Percentiles rank a stretch among this genome's conserved stretches.
phyloP scores from a whole-genome alignment of 2,797 vertebrate species.

The Percopsis omiscomaycus region DNA sequence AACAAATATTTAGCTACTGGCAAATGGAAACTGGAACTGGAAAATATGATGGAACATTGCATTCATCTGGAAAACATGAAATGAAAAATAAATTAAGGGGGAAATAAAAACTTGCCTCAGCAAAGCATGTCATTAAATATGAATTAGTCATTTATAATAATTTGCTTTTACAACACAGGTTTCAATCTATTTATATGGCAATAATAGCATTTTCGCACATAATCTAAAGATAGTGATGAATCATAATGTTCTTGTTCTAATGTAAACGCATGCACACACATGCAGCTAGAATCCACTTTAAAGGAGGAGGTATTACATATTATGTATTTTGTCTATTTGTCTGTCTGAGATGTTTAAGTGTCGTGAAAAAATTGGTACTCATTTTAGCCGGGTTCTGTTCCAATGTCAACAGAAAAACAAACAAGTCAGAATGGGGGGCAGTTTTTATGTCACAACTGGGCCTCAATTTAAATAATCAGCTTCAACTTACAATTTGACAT shows the following conservation, averaged over 20 bases:
- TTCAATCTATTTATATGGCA: neutral
- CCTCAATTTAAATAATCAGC: too few species aligned
- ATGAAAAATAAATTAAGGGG: neutral
- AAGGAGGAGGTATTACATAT: too few species aligned
- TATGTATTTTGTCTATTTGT: too few species aligned
- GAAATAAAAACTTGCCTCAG: neutral
- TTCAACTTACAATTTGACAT: too few species aligned
- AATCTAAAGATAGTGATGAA: neutral
- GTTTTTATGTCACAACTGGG: too few species aligned
- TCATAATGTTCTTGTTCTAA: neutral
- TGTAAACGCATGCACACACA: neutral
- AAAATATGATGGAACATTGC: constrained; percentile 22
- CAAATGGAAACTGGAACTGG: neutral
- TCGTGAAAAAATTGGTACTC: too few species aligned
- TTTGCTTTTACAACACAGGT: constrained; percentile 21
- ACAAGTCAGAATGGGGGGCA: too few species aligned
- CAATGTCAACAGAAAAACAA: too few species aligned
- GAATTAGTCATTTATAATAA: constrained; percentile 34
- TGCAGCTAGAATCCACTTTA: neutral
- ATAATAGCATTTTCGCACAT: neutral
- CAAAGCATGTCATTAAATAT: constrained; percentile 40
- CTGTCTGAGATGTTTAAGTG: too few species aligned
- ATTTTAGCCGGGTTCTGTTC: too few species aligned
- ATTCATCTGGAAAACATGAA: neutral
- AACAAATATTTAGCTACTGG: constrained; percentile 1